Base-by-base conservation (phyloP, 2,888 invertebrate species). In the Cryptophagus acutangulus region DNA sequence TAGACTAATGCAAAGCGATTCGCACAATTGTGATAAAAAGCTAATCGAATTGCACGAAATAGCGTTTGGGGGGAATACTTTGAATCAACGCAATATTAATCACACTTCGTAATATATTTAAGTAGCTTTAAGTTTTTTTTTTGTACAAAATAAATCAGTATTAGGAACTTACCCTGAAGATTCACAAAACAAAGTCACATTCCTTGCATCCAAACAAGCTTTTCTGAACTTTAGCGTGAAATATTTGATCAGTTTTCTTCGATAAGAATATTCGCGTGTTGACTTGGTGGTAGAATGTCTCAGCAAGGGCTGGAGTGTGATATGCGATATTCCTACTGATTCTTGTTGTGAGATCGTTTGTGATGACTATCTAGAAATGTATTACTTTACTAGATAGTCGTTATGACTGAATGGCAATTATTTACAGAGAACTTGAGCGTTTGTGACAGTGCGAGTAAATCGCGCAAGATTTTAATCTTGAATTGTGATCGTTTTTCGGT, bases 41-140 rank as follows among this genome's bases (percentile, higher is more conserved):
- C 26, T 26, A 12, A 26, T 26, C n/a, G 26, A 26, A n/a, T 13
- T 26, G n/a, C 12, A 13, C 9, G 26, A 26, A 26, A 26, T 26
- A 4, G 12, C 26, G 3, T 26, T 12, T 26, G 26, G 26, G n/a
- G n/a, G n/a, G n/a, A n/a, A n/a, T n/a, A n/a, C n/a, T n/a, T n/a
- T n/a, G n/a, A n/a, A n/a, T n/a, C n/a, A n/a, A n/a, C n/a, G n/a
- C n/a, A n/a, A n/a, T n/a, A n/a, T n/a, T n/a, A n/a, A n/a, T n/a
- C n/a, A n/a, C n/a, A n/a, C n/a, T n/a, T n/a, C n/a, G n/a, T n/a
- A n/a, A n/a, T n/a, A n/a, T n/a, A n/a, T n/a, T n/a, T n/a, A n/a
- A n/a, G n/a, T n/a, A n/a, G n/a, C n/a, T n/a, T n/a, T n/a, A n/a
- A n/a, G n/a, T n/a, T n/a, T n/a, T n/a, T n/a, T n/a, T n/a, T n/a